phyloP scores from a whole-genome alignment of 2,797 vertebrate species.

The Melanotaenia pygmaea region DNA sequence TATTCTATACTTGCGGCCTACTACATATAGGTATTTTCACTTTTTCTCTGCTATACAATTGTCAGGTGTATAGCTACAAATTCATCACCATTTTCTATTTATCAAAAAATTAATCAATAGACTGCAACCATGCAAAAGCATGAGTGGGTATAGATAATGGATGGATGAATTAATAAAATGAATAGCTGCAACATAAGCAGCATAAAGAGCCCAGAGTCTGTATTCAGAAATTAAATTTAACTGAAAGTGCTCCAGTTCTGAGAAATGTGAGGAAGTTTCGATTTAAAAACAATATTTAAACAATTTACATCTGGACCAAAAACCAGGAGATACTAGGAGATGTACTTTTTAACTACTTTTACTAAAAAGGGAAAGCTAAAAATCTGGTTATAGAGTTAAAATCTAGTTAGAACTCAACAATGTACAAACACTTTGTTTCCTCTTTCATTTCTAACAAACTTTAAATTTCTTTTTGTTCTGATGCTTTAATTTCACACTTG shows the following conservation, averaged over 20 bases:
- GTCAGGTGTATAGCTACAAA: neutral
- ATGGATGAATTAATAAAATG: neutral
- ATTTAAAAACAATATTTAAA: neutral
- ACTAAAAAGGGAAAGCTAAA: neutral
- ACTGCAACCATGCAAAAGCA: neutral
- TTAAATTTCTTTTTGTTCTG: neutral
- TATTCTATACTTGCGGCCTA: neutral
- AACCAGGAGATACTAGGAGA: neutral
- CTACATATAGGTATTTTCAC: neutral
- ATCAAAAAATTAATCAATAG: neutral
- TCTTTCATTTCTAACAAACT: neutral
- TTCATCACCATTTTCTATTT: neutral
- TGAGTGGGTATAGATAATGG: too few species aligned
- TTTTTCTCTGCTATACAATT: too few species aligned
- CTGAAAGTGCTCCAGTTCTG: neutral
- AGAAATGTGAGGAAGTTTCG: neutral
- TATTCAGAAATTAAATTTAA: neutral
- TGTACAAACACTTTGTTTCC: neutral
- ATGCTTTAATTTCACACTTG: conserved; percentile 27
- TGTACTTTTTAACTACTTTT: neutral
- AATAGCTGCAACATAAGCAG: neutral
- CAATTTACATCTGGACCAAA: neutral
- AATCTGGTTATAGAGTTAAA: too few species aligned
- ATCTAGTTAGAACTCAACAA: neutral
- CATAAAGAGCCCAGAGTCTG: neutral